Evolutionary conservation across 2,113 vertebrate genomes (phyloP).

Genomic region (Apeltes quadracus): DNA sequence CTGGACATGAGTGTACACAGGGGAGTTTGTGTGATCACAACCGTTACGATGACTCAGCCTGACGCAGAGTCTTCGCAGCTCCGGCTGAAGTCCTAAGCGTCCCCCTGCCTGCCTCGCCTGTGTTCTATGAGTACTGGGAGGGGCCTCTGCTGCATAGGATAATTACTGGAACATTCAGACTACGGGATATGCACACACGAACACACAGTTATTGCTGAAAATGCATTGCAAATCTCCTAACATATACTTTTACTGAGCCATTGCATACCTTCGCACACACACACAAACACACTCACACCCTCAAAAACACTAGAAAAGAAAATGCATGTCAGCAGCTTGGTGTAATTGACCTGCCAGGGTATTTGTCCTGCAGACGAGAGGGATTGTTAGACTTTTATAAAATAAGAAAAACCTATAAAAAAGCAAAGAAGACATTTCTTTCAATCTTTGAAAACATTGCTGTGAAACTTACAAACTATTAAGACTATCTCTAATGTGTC

Average conservation of each 20-base stretch:
- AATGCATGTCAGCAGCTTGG: conserved; percentile 44
- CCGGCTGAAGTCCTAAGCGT: conserved; percentile 24
- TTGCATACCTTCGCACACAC: conserved; percentile 14
- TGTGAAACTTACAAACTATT: background rate
- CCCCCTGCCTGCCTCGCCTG: conserved; percentile 19
- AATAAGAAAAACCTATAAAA: conserved; percentile 7
- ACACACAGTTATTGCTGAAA: conserved; percentile 33
- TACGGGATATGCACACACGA: conserved; percentile 3
- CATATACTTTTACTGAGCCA: background rate
- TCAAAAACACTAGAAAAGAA: conserved; percentile 12
- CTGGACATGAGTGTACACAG: conserved; percentile 50
- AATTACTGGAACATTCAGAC: conserved; percentile 16
- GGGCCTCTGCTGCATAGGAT: conserved; percentile 46
- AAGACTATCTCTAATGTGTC: background rate
- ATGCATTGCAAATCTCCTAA: conserved; percentile 23
- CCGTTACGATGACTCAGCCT: conserved; percentile 71
- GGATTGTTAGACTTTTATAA: conserved; percentile 2
- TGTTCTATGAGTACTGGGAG: conserved; percentile 22
- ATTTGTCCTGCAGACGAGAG: conserved; percentile 23
- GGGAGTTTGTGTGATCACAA: conserved; percentile 61
- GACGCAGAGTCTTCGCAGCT: conserved; percentile 50
- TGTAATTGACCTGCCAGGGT: conserved; percentile 38
- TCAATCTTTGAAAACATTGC: background rate
- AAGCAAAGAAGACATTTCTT: background rate
- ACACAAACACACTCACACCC: background rate